phyloP scores from a whole-genome alignment of 2,797 vertebrate genomes.

The Lates japonicus region DNA sequence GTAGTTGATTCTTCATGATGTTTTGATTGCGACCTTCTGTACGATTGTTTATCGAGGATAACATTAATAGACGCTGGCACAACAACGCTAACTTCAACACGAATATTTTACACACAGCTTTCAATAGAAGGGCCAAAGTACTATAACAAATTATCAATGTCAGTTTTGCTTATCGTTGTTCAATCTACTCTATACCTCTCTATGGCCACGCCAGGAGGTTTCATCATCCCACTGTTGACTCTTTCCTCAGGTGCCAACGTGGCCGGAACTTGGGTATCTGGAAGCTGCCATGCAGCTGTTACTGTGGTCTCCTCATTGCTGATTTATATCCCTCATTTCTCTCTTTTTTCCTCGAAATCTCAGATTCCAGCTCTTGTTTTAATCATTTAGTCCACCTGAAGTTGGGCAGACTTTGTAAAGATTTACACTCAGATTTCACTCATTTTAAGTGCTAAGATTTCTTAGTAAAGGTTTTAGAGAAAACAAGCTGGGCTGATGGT shows the following conservation, averaged over 20 bases:
- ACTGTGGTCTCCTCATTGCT: slow-evolving; percentile 51
- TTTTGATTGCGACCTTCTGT: background rate
- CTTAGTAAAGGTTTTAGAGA: background rate
- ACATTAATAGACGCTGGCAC: background rate
- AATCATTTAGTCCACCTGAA: background rate
- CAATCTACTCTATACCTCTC: background rate
- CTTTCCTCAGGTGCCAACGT: slow-evolving; percentile 63
- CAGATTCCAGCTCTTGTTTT: slow-evolving; percentile 7
- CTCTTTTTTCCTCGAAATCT: background rate
- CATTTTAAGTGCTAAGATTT: slow-evolving; percentile 1
- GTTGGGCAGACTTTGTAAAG: background rate
- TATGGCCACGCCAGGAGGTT: background rate
- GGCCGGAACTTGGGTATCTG: slow-evolving; percentile 59
- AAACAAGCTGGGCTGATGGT: background rate
- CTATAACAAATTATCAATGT: background rate
- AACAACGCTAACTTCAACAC: background rate
- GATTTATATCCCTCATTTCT: slow-evolving; percentile 42
- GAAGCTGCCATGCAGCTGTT: slow-evolving; percentile 61
- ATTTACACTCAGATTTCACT: background rate
- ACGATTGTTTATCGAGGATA: background rate
- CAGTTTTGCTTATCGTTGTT: background rate
- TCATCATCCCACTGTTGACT: slow-evolving; percentile 37
- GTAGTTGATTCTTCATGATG: background rate
- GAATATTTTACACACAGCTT: background rate
- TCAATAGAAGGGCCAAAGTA: background rate